phyloP scores from a whole-genome alignment of 2,113 vertebrate genomes.

The Gasterosteus aculeatus region DNA sequence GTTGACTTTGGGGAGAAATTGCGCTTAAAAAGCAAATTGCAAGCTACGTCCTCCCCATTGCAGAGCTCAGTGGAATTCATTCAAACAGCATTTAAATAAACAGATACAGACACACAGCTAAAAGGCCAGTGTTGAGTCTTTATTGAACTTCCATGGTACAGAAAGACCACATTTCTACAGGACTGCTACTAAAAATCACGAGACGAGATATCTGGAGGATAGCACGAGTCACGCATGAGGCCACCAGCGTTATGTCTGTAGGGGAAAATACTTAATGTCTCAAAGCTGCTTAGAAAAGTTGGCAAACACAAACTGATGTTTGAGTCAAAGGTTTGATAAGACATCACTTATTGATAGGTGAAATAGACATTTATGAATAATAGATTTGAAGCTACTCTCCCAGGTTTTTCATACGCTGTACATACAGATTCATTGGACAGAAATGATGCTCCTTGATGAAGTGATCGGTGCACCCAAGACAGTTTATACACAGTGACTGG shows the following conservation, averaged over 20 bases:
- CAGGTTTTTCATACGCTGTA: conserved; percentile 42
- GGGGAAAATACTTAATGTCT: conserved; percentile 57
- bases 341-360: conserved; percentile 65
- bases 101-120: conserved; percentile 58
- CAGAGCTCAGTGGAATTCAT: conserved; percentile 43
- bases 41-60: conserved; percentile 60
- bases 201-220: conserved; percentile 66
- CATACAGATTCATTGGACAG: conserved; percentile 63
- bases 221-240: conserved; percentile 67
- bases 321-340: conserved; percentile 56
- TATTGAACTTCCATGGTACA: conserved; percentile 80
- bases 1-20: conserved; percentile 58
- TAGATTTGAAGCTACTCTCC: conserved; percentile 56
- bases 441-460: conserved; percentile 42
- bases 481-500: conserved; percentile 29
- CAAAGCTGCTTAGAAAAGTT: conserved; percentile 67
- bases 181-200: conserved; percentile 78
- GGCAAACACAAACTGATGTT: conserved; percentile 51
- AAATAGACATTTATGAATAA: conserved; percentile 73
- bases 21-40: conserved; percentile 61
- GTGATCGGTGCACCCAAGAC: conserved; percentile 38
- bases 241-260: conserved; percentile 70
- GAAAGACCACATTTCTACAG: conserved; percentile 77
- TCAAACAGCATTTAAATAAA: conserved; percentile 59
- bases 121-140: conserved; percentile 77